Percentiles rank a stretch among this genome's conserved stretches.
Conservation (phyloP, 2,797 vertebrate species). For the Chelonia mydas region DNA sequence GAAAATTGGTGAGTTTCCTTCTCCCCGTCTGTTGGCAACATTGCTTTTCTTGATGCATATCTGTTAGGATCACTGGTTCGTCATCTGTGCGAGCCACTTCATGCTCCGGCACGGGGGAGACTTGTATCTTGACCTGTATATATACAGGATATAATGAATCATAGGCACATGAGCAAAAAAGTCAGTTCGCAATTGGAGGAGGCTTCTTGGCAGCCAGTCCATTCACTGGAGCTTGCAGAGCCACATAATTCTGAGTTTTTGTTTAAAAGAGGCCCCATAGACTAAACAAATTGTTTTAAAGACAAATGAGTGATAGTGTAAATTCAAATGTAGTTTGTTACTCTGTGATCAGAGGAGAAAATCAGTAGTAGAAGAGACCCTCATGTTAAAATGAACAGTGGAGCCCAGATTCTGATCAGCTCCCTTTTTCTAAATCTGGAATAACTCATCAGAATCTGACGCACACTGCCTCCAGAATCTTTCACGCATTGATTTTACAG, state of each 20-base stretch:
- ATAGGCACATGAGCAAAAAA: neutral
- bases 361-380: neutral
- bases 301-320: neutral
- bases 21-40: neutral
- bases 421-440: neutral
- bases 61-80: neutral
- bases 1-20: neutral
- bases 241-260: slow-evolving; percentile 19
- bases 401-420: neutral
- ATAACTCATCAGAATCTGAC: neutral
- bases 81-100: neutral
- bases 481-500: neutral
- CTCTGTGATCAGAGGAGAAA: neutral
- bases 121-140: neutral
- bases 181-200: slow-evolving; percentile 37
- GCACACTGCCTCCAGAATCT: neutral
- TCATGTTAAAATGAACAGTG: neutral
- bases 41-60: neutral
- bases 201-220: slow-evolving; percentile 10
- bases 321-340: neutral
- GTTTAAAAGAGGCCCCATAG: slow-evolving; percentile 6
- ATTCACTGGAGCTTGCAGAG: neutral
- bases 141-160: neutral
- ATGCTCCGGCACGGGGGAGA: neutral
- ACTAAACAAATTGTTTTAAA: slow-evolving; percentile 49